Evolutionary conservation across 2,888 invertebrate genomes (phyloP), one percentile per base, ranked within the genome.

Genomic region (Drepana falcataria): DNA sequence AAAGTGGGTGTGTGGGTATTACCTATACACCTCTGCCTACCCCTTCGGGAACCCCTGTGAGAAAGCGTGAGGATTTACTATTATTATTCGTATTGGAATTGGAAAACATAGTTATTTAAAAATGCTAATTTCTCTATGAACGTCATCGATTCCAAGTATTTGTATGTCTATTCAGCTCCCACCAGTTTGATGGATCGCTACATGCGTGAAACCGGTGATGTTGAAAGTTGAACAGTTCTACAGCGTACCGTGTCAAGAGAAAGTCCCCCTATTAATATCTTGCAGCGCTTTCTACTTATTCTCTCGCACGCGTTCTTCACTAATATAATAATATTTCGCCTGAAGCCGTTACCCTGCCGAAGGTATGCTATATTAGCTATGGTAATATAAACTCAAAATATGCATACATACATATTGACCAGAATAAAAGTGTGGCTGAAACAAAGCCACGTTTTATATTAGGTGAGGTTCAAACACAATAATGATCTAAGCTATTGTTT

Each of bases 201-300:
- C 44, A 44, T 9, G 6, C 3, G 9, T 3, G 3, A 44, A 44
- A 44, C 44, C 44, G 44, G 44, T 44, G 44, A 9, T 44, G 44
- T 44, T 44, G 44, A 44, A 44, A 44, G 44, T 44, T 44, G 44
- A 44, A 44, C 9, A 44, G 41, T 60, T 58, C 55, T 49, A 58
- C 58, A 68, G 65, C 77, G 77, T 88, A 89, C 89, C 89, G 89
- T 87, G 68, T 87, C 86, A 61, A 79, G 76, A 59, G 87, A 72
- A 71, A 87, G 84, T 65, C 69, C 68, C 58, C 53, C 55, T 67
- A 69, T 61, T 53, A 81, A 73, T 60, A 81, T 66, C 83, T 83
- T 82, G 83, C 81, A 87, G 64, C 77, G 77, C 77, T 85, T 87
- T 83, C 78, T 84, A 76, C 71, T 62, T 59, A 86, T 64, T 75